Percentiles rank a stretch among this genome's conserved stretches.
These are phyloP conservation scores for Schizaphis graminum DNA, from an alignment of 2,888 invertebrate genomes.

Conservation along the genomic window DNA sequence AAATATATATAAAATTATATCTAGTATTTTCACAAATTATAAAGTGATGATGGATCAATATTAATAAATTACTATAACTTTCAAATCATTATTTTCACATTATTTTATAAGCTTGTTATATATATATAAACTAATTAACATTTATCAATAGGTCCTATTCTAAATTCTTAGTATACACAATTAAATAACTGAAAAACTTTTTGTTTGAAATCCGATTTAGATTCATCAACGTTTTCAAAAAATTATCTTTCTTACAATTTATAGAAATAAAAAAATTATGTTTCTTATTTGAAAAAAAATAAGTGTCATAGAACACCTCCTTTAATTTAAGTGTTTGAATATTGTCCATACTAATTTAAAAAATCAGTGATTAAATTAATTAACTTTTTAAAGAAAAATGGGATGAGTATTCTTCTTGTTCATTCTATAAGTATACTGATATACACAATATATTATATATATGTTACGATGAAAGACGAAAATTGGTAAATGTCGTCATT, in stretches of 20 bases:
- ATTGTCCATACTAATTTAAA: not conserved
- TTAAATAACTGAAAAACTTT: not conserved
- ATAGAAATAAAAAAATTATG: not conserved
- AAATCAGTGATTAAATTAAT: not conserved
- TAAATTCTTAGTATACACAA: not conserved
- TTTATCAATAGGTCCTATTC: not conserved
- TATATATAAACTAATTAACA: not conserved
- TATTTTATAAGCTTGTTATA: not conserved
- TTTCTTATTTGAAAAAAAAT: not conserved
- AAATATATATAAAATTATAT: not conserved
- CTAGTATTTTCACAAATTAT: not conserved
- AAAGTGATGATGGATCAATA: not conserved
- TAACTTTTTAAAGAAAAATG: not conserved
- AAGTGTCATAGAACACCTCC: not conserved
- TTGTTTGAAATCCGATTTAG: not conserved
- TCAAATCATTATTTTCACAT: accelerated
- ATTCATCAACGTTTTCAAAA: not conserved
- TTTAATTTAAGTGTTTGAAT: not conserved
- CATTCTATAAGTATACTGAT: not conserved
- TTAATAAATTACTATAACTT: not conserved
- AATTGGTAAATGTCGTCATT: no score
- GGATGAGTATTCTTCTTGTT: not conserved
- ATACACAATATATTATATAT: not conserved
- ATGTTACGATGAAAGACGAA: no score
- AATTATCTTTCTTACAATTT: not conserved